Conservation (phyloP, 2,888 invertebrate genomes). For the Hymenopus coronatus region DNA sequence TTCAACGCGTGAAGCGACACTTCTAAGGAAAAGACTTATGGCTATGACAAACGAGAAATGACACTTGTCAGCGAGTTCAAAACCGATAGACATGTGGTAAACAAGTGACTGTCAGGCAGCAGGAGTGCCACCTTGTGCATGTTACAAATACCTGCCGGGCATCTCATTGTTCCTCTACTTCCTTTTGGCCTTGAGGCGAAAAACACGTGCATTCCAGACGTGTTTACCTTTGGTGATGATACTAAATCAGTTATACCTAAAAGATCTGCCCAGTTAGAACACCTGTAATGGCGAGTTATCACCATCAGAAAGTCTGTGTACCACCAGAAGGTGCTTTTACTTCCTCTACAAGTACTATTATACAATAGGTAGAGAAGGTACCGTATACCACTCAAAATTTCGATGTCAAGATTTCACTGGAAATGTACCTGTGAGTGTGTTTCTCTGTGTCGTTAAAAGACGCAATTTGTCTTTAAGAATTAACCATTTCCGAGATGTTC, state of each 20-base stretch:
- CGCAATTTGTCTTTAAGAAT: too few relatives aligned
- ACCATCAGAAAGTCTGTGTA: too few relatives aligned
- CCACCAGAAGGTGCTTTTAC: too few relatives aligned
- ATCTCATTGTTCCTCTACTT: background rate
- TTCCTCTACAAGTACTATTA: too few relatives aligned
- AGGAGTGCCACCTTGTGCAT: background rate
- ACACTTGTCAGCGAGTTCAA: background rate
- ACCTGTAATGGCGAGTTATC: background rate
- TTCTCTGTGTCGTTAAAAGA: too few relatives aligned
- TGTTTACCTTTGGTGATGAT: background rate
- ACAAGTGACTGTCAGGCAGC: background rate
- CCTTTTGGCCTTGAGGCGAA: background rate
- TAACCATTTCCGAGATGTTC: too few relatives aligned
- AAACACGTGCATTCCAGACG: background rate
- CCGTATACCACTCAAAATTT: too few relatives aligned
- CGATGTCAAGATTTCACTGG: too few relatives aligned
- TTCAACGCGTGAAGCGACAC: background rate
- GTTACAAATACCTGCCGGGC: background rate
- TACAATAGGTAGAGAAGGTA: too few relatives aligned
- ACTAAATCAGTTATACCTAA: background rate
- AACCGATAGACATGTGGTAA: background rate
- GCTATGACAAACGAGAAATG: background rate
- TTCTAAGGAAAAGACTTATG: background rate
- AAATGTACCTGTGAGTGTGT: too few relatives aligned
- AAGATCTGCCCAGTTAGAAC: too few relatives aligned